Percentiles rank a stretch among this genome's conserved stretches.
These are phyloP conservation scores for Ciona savignyi DNA, from an alignment of 23 tunicate genomes.

Conservation along the genomic window DNA sequence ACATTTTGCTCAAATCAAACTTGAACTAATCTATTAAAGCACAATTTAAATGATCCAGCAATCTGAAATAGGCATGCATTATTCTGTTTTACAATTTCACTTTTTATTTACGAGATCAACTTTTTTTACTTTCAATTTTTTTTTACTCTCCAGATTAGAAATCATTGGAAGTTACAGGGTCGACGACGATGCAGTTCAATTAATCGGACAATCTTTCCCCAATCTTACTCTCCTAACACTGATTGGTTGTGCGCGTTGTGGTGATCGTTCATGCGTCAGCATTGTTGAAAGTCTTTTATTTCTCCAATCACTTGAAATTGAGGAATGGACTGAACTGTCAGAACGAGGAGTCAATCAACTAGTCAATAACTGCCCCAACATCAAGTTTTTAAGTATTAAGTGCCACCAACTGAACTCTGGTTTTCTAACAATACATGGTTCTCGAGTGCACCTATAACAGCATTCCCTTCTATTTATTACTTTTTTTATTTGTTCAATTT, in stretches of 20 bases:
- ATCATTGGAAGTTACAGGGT: conserved; percentile 46
- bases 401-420: conserved; percentile 41
- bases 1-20: too few relatives aligned
- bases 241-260: conserved; percentile 54
- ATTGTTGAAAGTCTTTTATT: conserved; percentile 20
- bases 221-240: conserved; percentile 22
- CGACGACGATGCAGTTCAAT: conserved; percentile 32
- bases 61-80: too few relatives aligned
- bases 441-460: too few relatives aligned
- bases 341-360: conserved; percentile 23
- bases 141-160: conserved; percentile 28
- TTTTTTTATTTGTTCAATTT: too few relatives aligned
- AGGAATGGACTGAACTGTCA: conserved; percentile 55
- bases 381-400: conserved; percentile 54
- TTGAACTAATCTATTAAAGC: too few relatives aligned
- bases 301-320: conserved; percentile 49
- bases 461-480: too few relatives aligned
- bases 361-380: conserved; percentile 4
- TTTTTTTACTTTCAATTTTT: too few relatives aligned
- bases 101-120: too few relatives aligned
- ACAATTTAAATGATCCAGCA: too few relatives aligned
- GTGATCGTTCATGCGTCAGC: conserved; percentile 20
- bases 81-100: too few relatives aligned
- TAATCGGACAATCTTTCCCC: conserved; percentile 28
- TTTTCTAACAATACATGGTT: conserved; percentile 37